Conservation (phyloP, 1,140 invertebrate genomes). For the Lordiphosa mommai region DNA sequence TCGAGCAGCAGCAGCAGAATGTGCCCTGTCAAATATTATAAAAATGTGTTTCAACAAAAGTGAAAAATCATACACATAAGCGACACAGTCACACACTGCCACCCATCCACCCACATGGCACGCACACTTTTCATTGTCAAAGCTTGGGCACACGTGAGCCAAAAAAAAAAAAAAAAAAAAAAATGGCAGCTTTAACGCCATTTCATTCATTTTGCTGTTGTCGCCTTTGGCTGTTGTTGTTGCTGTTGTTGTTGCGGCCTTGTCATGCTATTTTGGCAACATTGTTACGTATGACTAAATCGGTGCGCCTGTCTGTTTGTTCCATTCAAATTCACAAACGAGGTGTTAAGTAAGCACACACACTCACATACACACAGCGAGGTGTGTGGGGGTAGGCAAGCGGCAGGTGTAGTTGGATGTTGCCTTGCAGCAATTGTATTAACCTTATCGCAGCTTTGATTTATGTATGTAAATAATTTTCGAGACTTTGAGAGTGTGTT, state of each 20-base stretch:
- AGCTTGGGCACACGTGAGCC: conserved; percentile 3
- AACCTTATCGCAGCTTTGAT: conserved; percentile 63
- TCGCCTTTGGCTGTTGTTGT: conserved; percentile 12
- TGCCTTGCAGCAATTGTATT: conserved; percentile 47
- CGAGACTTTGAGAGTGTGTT: conserved; percentile 3
- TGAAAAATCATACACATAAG: conserved; percentile 66
- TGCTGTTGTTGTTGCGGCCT: conserved; percentile 28
- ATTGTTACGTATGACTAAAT: conserved; percentile 58
- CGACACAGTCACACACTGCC: conserved; percentile 27
- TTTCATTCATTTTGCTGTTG: conserved; percentile 22
- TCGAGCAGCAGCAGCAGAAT: conserved; percentile 27
- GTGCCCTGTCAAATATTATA: conserved; percentile 65
- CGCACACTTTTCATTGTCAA: conserved; percentile 65
- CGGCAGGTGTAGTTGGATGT: conserved; percentile 8
- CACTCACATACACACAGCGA: conserved; percentile 1
- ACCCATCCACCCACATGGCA: conserved; percentile 20
- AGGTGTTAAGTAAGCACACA: conserved; percentile 54
- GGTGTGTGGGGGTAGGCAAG: not conserved
- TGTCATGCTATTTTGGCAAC: conserved; percentile 72
- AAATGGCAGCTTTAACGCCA: conserved; percentile 46
- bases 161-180: not conserved
- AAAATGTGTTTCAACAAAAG: conserved; percentile 64
- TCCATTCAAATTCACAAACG: conserved; percentile 41
- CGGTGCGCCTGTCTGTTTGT: conserved; percentile 37
- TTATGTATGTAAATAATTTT: conserved; percentile 57